These are phyloP conservation scores for Megalops atlanticus DNA, from an alignment of 2,113 vertebrate genomes.

Conservation along the genomic window DNA sequence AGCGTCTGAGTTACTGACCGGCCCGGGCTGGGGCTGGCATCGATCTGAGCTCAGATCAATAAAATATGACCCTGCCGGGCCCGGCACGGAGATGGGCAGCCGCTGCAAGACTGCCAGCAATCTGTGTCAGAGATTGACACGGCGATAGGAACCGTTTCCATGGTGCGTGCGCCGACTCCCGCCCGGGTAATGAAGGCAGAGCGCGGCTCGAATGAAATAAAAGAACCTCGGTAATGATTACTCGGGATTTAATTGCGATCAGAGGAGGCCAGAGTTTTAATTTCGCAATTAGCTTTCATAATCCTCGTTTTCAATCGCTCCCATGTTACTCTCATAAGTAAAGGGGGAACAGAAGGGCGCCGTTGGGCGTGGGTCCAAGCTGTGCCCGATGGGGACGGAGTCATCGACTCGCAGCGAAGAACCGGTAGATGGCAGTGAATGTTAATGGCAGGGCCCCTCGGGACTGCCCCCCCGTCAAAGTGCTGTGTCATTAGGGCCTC, in stretches of 20 bases:
- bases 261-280: neutral
- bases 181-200: neutral
- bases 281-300: too few relatives aligned
- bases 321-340: too few relatives aligned
- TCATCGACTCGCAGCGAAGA: neutral
- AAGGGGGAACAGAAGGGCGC: neutral
- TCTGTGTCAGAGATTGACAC: neutral
- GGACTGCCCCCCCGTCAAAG: neutral
- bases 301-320: too few relatives aligned
- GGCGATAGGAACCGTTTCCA: neutral
- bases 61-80: neutral
- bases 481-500: neutral
- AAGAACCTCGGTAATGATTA: too few relatives aligned
- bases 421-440: slow-evolving; percentile 35
- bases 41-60: neutral
- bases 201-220: too few relatives aligned
- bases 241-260: too few relatives aligned
- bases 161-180: neutral
- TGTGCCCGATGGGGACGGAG: neutral
- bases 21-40: neutral
- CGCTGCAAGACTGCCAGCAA: neutral
- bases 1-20: neutral
- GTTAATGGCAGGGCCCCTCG: slow-evolving; percentile 9
- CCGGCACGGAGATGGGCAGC: neutral
- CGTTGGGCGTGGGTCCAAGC: neutral